Evolutionary conservation across 2,113 vertebrate genomes (phyloP), one percentile per base, ranked within the genome.

Genomic region (Amblyornis subalaris): DNA sequence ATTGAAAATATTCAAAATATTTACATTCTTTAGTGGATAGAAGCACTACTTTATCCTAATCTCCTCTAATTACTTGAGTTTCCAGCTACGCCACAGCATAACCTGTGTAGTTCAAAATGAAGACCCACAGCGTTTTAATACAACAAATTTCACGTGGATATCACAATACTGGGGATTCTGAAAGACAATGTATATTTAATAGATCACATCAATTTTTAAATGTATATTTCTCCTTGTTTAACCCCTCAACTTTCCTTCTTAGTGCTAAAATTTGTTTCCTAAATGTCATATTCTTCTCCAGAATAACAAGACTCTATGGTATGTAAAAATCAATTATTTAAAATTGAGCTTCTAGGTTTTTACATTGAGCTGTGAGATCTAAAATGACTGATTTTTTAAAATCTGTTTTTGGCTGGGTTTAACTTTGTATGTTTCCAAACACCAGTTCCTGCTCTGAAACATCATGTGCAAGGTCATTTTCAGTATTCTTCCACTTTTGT

Each of bases 1-100:
- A 69, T 78, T 92, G 72, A 85, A 96, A 85, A 94, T 84, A 97
- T 94, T 95, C 88, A 96, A 95, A 97, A 97, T 94, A 96, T 98
- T 97, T 97, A 95, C 87, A 96, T 92, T 97, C 94, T 86, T 96
- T 53, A 57, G 50, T 94, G 87, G 94, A 77, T 90, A 67, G 66
- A 96, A 96, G 81, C 51, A 83, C 69, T 74, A 79, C 74, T 92
- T 94, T 89, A 89, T 88, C 80, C 70, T 97, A 94, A 97, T 96
- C 87, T 96, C 73, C 93, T 93, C 62, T 95, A 96, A 96, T 96
- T 93, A 92, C 83, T 88, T 72, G 65, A 89, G 47, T 42, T 88
- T 70, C n/a, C 67, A 95, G 90, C 66, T 47, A 7, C 65, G 57
- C 64, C 54, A 35, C 8, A 70, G 84, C 54, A 57, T 86, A 64